Evolutionary conservation across 2,113 vertebrate species (phyloP), one percentile per base, ranked within the genome.

Genomic region (Oryctolagus cuniculus): DNA sequence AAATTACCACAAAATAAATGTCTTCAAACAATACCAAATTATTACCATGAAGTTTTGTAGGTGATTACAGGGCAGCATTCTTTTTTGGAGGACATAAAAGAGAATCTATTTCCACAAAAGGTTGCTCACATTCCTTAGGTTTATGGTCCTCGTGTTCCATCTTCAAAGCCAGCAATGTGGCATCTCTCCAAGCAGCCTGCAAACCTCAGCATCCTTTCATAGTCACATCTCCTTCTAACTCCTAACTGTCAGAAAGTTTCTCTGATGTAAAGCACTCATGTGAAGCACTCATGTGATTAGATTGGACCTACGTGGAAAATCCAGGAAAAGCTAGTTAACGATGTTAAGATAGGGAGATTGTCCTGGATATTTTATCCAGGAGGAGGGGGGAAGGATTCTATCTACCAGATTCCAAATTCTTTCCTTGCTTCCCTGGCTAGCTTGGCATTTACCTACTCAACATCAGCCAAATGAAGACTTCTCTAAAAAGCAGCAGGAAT

Each of bases 71-170:
- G 58, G 34, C 64, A 72, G n/a, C 66, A 31, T 83, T 89, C 36
- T 51, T 86, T 89, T 72, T n/a, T 15, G 55, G 12, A 58, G 17
- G 27, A 19, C 64, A 61, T 75, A n/a, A 11, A 34, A 22, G 27
- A 92, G 53, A 95, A 92, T 84, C 63, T 31, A 34, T 51, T 69
- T 92, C 53, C 31, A 31, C 64, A 74, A 75, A 21, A 79, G n/a
- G 61, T 24, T 79, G 61, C 91, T 38, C 66, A 74, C 36, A 73
- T 36, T 90, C 36, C 31, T 93, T 80, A 44, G 64, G 17, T 2
- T 92, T 21, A 13, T 25, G 82, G n/a, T 11, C 49, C 34, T 29
- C n/a, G 74, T 69, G 51, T 58, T 79, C 69, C 24, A 53, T 69
- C 85, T 90, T 72, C 78, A 63, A 64, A 92, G 16, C 19, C 61